Evolutionary conservation across 2,113 vertebrate species (phyloP).

Genomic region (Leucoraja erinaceus): DNA sequence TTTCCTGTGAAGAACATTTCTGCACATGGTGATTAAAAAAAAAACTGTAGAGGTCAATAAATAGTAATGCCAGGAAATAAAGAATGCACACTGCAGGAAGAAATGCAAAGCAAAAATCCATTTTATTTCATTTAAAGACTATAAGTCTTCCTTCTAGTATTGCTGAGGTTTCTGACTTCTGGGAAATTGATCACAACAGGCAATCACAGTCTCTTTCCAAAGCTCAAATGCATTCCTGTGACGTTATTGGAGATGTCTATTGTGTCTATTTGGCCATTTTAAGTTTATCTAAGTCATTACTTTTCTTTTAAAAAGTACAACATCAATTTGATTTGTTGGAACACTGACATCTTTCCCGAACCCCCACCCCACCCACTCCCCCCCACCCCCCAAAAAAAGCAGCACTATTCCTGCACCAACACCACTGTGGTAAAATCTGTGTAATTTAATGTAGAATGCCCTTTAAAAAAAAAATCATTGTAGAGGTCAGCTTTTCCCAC

Average conservation of each 20-base stretch:
- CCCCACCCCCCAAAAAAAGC: constrained; percentile 44
- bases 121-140: constrained; percentile 59
- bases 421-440: constrained; percentile 49
- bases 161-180: constrained; percentile 56
- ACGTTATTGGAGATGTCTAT: constrained; percentile 40
- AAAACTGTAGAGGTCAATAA: background rate
- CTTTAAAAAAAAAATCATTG: constrained; percentile 53
- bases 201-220: constrained; percentile 49
- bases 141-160: constrained; percentile 51
- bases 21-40: background rate
- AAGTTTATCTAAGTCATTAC: constrained; percentile 20
- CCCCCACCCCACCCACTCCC: no score
- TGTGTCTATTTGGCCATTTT: constrained; percentile 27
- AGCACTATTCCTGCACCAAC: constrained; percentile 46
- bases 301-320: constrained; percentile 8
- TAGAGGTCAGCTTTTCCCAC: constrained; percentile 55
- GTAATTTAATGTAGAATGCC: constrained; percentile 50
- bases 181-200: constrained; percentile 50
- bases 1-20: background rate
- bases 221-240: constrained; percentile 59
- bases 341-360: background rate
- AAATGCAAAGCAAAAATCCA: constrained; percentile 54
- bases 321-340: constrained; percentile 12
- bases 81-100: constrained; percentile 34
- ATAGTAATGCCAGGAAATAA: constrained; percentile 40